Conservation (phyloP, 2,888 invertebrate genomes). For the Eilema depressum region DNA sequence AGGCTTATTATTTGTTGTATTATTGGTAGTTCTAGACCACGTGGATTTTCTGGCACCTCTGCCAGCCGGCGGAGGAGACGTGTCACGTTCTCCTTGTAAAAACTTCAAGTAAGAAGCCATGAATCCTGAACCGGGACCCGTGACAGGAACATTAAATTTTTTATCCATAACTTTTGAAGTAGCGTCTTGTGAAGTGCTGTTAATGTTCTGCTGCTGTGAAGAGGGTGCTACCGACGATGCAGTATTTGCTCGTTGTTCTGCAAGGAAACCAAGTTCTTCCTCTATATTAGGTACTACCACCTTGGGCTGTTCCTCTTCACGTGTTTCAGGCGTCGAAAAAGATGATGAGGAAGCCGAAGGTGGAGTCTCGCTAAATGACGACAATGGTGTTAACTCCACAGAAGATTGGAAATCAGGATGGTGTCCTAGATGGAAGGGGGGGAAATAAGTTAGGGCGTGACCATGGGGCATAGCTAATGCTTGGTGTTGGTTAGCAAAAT, state of each 20-base stretch:
- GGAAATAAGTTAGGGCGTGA: constrained; percentile 92
- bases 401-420: constrained; percentile 89
- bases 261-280: constrained; percentile 94
- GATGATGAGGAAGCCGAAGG: constrained; percentile 87
- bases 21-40: constrained; percentile 87
- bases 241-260: constrained; percentile 87
- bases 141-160: constrained; percentile 87
- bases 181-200: constrained; percentile 82
- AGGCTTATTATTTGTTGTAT: constrained; percentile 73
- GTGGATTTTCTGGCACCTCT: constrained; percentile 89
- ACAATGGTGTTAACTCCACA: constrained; percentile 89
- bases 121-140: constrained; percentile 91
- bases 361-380: constrained; percentile 87
- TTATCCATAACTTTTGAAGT: constrained; percentile 86
- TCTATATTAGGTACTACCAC: constrained; percentile 96
- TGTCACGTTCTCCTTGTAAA: constrained; percentile 93
- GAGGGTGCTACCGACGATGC: constrained; percentile 84
- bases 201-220: constrained; percentile 82
- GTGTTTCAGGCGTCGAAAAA: constrained; percentile 85
- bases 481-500: constrained; percentile 88
- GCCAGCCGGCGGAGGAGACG: constrained; percentile 92
- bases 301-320: constrained; percentile 92
- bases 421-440: constrained; percentile 91
- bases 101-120: constrained; percentile 96
- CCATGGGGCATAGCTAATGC: constrained; percentile 90